Conservation (phyloP, 2,797 vertebrate species). For the Trematocara caparti region DNA sequence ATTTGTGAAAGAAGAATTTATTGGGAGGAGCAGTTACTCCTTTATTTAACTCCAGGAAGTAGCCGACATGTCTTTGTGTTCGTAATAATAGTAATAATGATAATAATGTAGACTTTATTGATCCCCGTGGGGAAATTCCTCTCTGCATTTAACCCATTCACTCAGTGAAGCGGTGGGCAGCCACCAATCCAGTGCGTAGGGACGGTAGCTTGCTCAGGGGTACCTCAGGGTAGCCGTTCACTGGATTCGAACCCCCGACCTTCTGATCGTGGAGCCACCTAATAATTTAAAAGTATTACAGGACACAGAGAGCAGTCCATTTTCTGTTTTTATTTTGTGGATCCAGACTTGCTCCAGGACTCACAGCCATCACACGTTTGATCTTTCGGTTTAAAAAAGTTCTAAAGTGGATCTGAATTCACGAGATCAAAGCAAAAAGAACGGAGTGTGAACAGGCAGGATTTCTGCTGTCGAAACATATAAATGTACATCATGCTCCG, state of each 20-base stretch:
- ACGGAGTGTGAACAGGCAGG: not conserved
- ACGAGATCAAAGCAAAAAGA: not conserved
- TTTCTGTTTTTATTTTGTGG: rapidly evolving
- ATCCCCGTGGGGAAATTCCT: not conserved
- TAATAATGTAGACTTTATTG: not conserved
- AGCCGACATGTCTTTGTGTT: not conserved
- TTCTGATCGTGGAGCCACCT: not conserved
- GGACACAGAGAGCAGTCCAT: not conserved
- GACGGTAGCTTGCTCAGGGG: rapidly evolving
- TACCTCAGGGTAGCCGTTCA: rapidly evolving
- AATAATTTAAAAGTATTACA: not conserved
- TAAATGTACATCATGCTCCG: not conserved
- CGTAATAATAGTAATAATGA: not conserved
- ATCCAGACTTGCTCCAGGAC: not conserved
- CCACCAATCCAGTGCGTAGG: rapidly evolving
- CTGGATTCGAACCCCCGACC: not conserved
- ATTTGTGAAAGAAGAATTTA: not conserved
- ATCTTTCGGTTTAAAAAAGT: not conserved
- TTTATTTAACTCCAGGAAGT: not conserved
- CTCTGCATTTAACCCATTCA: not conserved
- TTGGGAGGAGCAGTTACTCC: not conserved
- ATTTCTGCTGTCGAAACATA: not conserved
- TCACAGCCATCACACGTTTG: not conserved
- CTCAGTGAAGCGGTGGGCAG: not conserved
- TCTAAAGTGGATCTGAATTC: not conserved